Evolutionary conservation across 1,140 invertebrate genomes (phyloP).

Genomic region (Hypothenemus hampei): DNA sequence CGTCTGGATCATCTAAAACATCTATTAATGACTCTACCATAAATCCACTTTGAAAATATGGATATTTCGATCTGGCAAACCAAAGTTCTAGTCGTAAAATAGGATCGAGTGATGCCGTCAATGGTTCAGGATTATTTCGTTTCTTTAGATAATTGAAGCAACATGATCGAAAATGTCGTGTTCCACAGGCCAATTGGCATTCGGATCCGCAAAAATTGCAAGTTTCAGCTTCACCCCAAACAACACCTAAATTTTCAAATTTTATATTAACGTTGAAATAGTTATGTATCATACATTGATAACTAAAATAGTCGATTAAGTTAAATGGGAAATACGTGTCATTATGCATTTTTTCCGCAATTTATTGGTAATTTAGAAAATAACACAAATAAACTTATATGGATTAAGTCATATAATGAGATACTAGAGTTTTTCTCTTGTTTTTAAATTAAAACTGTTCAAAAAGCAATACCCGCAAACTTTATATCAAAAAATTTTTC

Average conservation of each 20-base stretch:
- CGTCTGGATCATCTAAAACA: neutral
- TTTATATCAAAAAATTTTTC: no score
- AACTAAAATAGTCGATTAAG: no score
- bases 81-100: constrained; percentile 42
- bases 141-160: constrained; percentile 59
- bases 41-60: constrained; percentile 26
- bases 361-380: no score
- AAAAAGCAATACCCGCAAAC: no score
- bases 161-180: constrained; percentile 54
- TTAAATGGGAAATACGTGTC: no score
- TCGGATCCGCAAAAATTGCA: constrained; percentile 56
- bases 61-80: constrained; percentile 39
- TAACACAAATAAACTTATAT: no score
- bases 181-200: constrained; percentile 54
- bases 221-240: constrained; percentile 44
- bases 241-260: constrained; percentile 30
- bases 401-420: no score
- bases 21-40: neutral
- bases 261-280: neutral
- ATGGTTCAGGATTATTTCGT: constrained; percentile 29
- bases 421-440: no score
- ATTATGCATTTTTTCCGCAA: no score
- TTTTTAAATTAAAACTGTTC: no score
- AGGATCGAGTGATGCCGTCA: constrained; percentile 35
- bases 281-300: no score